Evolutionary conservation across 2,888 invertebrate species (phyloP).

Genomic region (Drosophila diplacantha): DNA sequence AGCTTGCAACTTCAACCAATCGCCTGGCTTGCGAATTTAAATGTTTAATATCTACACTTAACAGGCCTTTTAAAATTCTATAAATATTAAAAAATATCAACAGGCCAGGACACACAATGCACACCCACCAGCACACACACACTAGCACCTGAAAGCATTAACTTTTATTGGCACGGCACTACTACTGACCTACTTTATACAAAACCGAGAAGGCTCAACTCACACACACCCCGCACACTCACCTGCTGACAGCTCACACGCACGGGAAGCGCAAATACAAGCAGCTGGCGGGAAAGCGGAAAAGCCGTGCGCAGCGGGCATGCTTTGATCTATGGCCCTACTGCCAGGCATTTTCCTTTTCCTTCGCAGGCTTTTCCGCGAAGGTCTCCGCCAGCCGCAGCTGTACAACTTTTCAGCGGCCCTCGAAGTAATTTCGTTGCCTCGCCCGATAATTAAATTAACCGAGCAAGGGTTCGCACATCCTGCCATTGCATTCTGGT

Average conservation of each 20-base stretch:
- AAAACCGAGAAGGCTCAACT: conserved; percentile 37
- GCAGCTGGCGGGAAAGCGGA: conserved; percentile 7
- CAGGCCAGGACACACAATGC: conserved; percentile 44
- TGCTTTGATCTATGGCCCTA: conserved; percentile 60
- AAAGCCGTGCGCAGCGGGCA: conserved; percentile 42
- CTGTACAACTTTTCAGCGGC: conserved; percentile 47
- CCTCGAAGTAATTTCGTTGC: conserved; percentile 54
- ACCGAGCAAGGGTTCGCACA: conserved; percentile 45
- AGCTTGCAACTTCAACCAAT: conserved; percentile 36
- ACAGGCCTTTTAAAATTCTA: conserved; percentile 64
- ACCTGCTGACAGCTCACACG: conserved; percentile 32
- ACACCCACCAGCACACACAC: conserved; percentile 19
- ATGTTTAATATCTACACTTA: conserved; percentile 59
- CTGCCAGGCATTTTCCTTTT: conserved; percentile 29
- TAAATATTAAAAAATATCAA: conserved; percentile 71
- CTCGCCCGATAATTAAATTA: conserved; percentile 66
- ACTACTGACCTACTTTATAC: conserved; percentile 63
- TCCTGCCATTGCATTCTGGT: neutral
- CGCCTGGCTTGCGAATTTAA: conserved; percentile 35
- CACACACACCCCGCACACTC: conserved; percentile 8
- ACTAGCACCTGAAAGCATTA: conserved; percentile 52
- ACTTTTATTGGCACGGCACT: conserved; percentile 68
- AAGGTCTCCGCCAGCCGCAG: conserved; percentile 42
- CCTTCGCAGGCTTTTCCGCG: conserved; percentile 25
- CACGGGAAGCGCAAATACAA: conserved; percentile 32